Evolutionary conservation across 1,140 invertebrate species (phyloP), one percentile per base, ranked within the genome.

Genomic region (Drosophila setifemur): DNA sequence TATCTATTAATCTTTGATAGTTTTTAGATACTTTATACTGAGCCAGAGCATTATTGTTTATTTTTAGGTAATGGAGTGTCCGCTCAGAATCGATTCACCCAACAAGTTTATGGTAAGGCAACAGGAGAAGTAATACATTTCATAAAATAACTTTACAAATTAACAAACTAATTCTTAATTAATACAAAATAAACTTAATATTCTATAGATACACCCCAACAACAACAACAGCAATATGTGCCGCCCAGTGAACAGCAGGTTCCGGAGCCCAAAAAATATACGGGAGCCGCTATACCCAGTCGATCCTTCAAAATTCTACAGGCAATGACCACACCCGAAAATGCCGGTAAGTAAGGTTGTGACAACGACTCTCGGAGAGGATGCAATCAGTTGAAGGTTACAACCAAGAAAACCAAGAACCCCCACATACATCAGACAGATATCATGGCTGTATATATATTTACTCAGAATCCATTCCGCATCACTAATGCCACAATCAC

Each of bases 261-360:
- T 21, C 92, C 90, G 50, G 95, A 95, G 77, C 95, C 95, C 26
- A 94, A 93, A 81, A 95, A 95, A 82, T 97, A 97, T 85, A 95
- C 92, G 53, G 96, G 96, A 54, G 94, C 94, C 82, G 93, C 95
- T 71, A 97, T 97, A 89, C 96, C 96, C 37, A 96, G 96, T 60
- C 93, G 95, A 86, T 96, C 96, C 12, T 97, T 97, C 89, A 94
- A 93, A 89, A 94, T 97, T 86, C 91, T 97, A 28, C 96, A 97
- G 91, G 94, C 94, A 21, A 96, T 96, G 95, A 96, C 95, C 37
- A 93, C 93, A 69, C 91, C 93, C 53, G 92, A 93, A 73, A 91
- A 91, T 85, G 89, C 89, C 69, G 89, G 89, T 90, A 88, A 88
- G 88, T 89, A 12, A 26, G 26, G 53, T 28, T 48, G 45, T 48